phyloP scores from a whole-genome alignment of 1,140 invertebrate species.

The Drosophila sturtevanti region DNA sequence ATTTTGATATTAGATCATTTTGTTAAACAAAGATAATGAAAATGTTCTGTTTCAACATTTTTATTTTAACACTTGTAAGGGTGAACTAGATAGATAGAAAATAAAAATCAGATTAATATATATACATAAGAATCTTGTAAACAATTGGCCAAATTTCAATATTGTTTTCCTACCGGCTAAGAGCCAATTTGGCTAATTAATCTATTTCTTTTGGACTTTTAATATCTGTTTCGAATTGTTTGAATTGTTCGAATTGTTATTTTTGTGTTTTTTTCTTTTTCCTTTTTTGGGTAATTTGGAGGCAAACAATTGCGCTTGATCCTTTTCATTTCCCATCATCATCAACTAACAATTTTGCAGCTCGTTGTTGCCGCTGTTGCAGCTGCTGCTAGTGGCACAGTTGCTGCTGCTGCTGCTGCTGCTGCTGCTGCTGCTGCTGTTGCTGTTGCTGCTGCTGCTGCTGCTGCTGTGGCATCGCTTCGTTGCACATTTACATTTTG shows the following conservation, averaged over 20 bases:
- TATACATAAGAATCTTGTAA: too few species aligned
- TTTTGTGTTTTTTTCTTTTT: not conserved
- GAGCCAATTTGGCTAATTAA: not conserved
- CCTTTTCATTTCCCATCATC: constrained; percentile 57
- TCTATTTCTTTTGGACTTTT: not conserved
- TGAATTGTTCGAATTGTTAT: not conserved
- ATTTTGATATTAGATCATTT: too few species aligned
- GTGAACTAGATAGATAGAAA: too few species aligned
- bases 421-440: not conserved
- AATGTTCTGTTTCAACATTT: too few species aligned
- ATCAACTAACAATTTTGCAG: constrained; percentile 70
- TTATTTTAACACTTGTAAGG: too few species aligned
- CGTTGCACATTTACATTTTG: constrained; percentile 74
- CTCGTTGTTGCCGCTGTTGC: constrained; percentile 2
- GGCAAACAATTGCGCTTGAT: constrained; percentile 42
- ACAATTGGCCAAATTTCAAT: not conserved
- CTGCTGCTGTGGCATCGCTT: constrained; percentile 17
- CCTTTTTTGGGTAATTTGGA: constrained; percentile 9
- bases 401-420: constrained; percentile 15
- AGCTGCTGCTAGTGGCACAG: not conserved
- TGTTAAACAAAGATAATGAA: too few species aligned
- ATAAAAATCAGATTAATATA: too few species aligned
- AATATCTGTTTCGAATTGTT: not conserved
- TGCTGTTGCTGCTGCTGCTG: not conserved
- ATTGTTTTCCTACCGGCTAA: not conserved